phyloP scores from a whole-genome alignment of 2,888 invertebrate genomes.

The Pyrrhosoma nymphula region DNA sequence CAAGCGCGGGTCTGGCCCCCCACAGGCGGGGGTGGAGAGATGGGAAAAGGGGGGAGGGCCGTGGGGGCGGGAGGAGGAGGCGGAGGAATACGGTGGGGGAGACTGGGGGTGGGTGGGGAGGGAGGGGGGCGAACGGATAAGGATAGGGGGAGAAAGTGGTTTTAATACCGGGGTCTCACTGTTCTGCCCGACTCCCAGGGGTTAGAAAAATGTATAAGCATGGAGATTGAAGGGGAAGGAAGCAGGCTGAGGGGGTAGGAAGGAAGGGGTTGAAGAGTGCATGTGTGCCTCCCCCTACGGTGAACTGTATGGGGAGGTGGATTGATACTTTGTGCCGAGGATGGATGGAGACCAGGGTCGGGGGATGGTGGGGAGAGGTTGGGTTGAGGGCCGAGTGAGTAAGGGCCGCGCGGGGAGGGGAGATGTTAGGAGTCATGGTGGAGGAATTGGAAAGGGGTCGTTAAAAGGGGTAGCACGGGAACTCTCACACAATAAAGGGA shows the following conservation, averaged over 20 bases:
- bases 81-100: neutral
- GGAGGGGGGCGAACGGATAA: neutral
- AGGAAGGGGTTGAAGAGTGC: neutral
- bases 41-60: neutral
- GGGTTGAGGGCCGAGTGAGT: neutral
- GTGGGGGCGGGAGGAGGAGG: neutral
- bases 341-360: neutral
- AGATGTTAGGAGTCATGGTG: no score
- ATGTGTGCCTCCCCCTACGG: neutral
- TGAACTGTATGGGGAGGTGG: neutral
- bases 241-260: no score
- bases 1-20: neutral
- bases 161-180: constrained; percentile 27
- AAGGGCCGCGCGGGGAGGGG: no score
- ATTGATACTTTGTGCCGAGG: neutral
- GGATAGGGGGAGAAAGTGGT: constrained; percentile 13
- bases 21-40: neutral
- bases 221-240: constrained; percentile 24
- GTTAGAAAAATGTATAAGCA: constrained; percentile 52
- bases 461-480: neutral
- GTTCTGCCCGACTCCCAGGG: constrained; percentile 48
- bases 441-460: neutral
- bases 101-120: neutral
- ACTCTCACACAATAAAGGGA: neutral
- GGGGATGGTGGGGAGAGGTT: neutral